These are phyloP conservation scores for Heliconius sara DNA, from an alignment of 2,888 invertebrate species.

Conservation along the genomic window DNA sequence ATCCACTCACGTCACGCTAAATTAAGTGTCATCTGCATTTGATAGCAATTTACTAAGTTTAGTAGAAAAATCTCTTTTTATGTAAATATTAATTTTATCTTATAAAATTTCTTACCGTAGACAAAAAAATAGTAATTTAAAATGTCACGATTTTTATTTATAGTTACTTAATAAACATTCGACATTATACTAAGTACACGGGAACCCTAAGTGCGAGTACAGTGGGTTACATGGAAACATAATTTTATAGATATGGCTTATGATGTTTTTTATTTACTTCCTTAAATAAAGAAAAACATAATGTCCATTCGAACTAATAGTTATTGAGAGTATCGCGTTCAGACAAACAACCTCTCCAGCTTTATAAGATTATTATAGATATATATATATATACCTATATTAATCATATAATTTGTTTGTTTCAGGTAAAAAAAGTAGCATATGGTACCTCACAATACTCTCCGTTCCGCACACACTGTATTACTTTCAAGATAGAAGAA, in stretches of 20 bases:
- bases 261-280: too few species aligned
- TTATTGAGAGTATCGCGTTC: background rate
- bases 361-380: background rate
- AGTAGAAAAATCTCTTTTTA: background rate
- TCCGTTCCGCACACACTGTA: background rate
- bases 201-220: too few species aligned
- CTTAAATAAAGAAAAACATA: too few species aligned
- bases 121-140: background rate
- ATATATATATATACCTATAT: background rate
- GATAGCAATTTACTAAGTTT: background rate
- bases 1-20: background rate
- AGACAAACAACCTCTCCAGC: background rate
- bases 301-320: too few species aligned
- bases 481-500: background rate
- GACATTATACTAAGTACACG: too few species aligned
- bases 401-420: conserved; percentile 11
- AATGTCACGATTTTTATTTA: background rate
- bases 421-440: background rate
- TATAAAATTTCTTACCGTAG: background rate
- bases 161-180: background rate
- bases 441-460: background rate
- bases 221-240: too few species aligned
- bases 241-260: too few species aligned
- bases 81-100: background rate
- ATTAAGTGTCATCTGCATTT: conserved; percentile 10